Base-by-base conservation (phyloP, 2,888 invertebrate species). In the Entomobrya multifasciata region DNA sequence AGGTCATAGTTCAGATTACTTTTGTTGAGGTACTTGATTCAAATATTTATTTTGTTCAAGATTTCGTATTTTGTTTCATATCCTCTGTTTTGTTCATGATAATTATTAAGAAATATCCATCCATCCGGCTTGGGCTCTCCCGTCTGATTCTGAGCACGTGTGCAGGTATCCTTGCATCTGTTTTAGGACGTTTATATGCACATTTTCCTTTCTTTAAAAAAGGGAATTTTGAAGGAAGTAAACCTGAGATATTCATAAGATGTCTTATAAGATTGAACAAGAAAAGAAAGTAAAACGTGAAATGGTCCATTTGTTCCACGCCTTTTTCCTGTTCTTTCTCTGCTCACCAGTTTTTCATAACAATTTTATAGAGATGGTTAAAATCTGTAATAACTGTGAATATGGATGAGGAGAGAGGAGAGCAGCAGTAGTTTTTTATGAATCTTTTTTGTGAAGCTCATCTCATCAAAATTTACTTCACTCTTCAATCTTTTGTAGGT, bases 341-440 rank as follows among this genome's bases (percentile, higher is more conserved):
- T 62, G 15, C 79, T 79, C 55, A 47, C 86, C 55, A 76, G 72
- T 86, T 86, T n/a, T 80, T 86, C 76, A 72, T 86, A 86, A 87
- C 83, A 86, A 86, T 86, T 88, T 89, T 90, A 87, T 89, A 88
- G 84, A 44, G 89, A 89, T 62, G 88, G 89, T 86, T 88, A 84
- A 77, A 80, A 80, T 80, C 72, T 82, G 82, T 76, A 78, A 78
- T 74, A 79, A 82, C 62, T 78, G 87, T 82, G 87, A 85, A 88
- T 87, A 85, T 84, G 85, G 81, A 85, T 83, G 83, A 78, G 79
- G 36, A 41, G 57, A 77, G 36, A 36, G 36, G 5, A 36, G 36
- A 36, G 36, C 5, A 36, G 70, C 36, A 70, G 44, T 62, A 70
- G 25, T 67, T 77, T 44, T 57, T 77, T 52, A 60, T 77, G 77